Evolutionary conservation across 2,113 vertebrate species (phyloP), one percentile per base, ranked within the genome.

Genomic region (Polyodon spathula): DNA sequence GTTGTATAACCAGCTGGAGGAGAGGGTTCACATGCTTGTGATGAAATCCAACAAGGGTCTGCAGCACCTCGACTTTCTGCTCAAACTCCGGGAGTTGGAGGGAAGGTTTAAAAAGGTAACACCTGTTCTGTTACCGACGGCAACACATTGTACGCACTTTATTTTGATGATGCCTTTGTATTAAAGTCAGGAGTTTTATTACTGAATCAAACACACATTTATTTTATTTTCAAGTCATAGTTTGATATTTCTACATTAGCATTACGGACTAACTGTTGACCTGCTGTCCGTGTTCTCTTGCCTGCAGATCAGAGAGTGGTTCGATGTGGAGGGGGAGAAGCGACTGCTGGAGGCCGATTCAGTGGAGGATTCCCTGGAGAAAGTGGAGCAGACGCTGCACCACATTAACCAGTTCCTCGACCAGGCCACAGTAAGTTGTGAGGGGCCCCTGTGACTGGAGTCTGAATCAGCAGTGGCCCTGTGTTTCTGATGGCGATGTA

Each of bases 1-100:
- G 38, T 78, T 94, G 40, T 98, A 97, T 46, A 87, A 85, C 61
- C 87, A 82, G 27, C 78, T 97, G 71, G 94, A 97, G 9, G 93
- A 94, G 67, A 85, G 84, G 44, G 89, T 97, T 2, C 94, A 98
- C 10, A 68, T 68, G 11, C 75, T 98, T 52, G 95, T 96, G 74
- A 92, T 89, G 39, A 82, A 75, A 0, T 97, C 95, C 60, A 97
- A 97, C 57, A 70, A 88, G 64, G 86, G 89, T 15, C 81, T 94
- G 68, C 84, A 88, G 67, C 85, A 65, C 38, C 81, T 97, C 46
- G 86, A 93, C 59, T 76, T 88, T 67, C 84, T 95, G 4, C 70
- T 68, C 42, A 84, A 75, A 52, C 77, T 93, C 71, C 78, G 70
- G 55, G 80, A 77, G 64, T 78, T 88, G 4, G 85, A 95, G 66